These are phyloP conservation scores for Eutrigla gurnardus DNA, from an alignment of 2,797 vertebrate genomes.

Conservation along the genomic window DNA sequence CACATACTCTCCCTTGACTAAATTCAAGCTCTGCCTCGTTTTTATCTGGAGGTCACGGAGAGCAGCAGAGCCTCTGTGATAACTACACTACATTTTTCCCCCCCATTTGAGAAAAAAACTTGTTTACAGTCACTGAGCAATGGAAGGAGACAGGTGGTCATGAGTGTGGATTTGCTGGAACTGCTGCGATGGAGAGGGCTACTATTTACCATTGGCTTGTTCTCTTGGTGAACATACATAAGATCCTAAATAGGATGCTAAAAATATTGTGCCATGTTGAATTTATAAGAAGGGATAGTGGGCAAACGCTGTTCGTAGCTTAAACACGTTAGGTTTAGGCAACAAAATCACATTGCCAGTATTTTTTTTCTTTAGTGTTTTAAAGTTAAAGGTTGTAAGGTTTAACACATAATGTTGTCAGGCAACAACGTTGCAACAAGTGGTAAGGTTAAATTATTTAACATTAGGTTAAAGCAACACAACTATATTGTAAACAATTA, in stretches of 20 bases:
- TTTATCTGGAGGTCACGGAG: conserved; percentile 53
- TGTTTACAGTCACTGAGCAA: conserved; percentile 5
- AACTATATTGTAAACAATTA: not conserved
- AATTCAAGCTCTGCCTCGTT: conserved; percentile 45
- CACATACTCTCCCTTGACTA: conserved; percentile 53
- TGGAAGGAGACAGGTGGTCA: conserved; percentile 22
- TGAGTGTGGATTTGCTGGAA: conserved; percentile 36
- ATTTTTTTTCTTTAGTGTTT: too few relatives aligned
- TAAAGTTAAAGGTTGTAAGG: not conserved
- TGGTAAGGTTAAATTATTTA: too few relatives aligned
- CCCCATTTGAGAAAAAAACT: conserved; percentile 28
- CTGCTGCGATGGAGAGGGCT: conserved; percentile 1
- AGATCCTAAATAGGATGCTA: conserved; percentile 15
- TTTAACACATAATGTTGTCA: not conserved
- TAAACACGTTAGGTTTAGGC: too few relatives aligned
- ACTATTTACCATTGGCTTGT: conserved; percentile 13
- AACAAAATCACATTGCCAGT: too few relatives aligned
- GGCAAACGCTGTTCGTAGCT: not conserved
- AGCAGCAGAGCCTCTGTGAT: conserved; percentile 45
- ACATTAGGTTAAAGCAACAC: too few relatives aligned
- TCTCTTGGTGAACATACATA: conserved; percentile 13
- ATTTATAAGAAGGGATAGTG: not conserved
- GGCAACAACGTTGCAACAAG: too few relatives aligned
- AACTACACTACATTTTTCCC: conserved; percentile 29
- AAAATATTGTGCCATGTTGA: not conserved